These are phyloP conservation scores for Hemicordylus capensis DNA, from an alignment of 2,113 vertebrate genomes.

Conservation along the genomic window DNA sequence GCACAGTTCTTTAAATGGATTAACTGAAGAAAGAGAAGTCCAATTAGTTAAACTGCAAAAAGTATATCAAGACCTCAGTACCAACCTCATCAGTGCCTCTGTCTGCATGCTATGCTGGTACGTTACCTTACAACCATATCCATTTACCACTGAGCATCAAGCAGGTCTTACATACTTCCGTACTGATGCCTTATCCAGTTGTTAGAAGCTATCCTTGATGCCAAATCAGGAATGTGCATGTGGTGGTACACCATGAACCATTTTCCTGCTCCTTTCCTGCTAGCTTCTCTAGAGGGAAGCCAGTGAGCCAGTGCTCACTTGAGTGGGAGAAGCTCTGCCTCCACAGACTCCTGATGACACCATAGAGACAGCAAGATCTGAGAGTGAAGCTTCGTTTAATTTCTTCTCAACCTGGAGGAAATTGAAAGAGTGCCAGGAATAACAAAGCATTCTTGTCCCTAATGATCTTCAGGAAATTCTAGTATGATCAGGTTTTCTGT, in stretches of 20 bases:
- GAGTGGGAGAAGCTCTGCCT: not conserved
- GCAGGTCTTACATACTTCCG: too few relatives aligned
- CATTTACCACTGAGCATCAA: not conserved
- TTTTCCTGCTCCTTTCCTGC: not conserved
- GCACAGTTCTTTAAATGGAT: not conserved
- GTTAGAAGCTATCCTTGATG: not conserved
- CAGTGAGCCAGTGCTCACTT: not conserved
- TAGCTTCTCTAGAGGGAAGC: too few relatives aligned
- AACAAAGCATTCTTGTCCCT: not conserved
- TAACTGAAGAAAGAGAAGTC: not conserved
- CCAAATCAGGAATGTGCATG: not conserved
- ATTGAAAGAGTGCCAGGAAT: not conserved
- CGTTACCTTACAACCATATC: not conserved
- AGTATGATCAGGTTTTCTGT: not conserved
- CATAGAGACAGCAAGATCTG: not conserved
- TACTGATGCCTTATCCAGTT: not conserved
- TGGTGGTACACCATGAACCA: not conserved
- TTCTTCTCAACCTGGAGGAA: not conserved
- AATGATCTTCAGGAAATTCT: not conserved
- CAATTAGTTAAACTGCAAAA: not conserved
- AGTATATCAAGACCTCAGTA: not conserved
- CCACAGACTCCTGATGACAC: too few relatives aligned
- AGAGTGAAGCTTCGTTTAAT: not conserved
- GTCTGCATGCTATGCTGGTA: not conserved
- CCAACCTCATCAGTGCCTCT: not conserved